Conservation (phyloP, 2,113 vertebrate species). For the Burhinus oedicnemus region DNA sequence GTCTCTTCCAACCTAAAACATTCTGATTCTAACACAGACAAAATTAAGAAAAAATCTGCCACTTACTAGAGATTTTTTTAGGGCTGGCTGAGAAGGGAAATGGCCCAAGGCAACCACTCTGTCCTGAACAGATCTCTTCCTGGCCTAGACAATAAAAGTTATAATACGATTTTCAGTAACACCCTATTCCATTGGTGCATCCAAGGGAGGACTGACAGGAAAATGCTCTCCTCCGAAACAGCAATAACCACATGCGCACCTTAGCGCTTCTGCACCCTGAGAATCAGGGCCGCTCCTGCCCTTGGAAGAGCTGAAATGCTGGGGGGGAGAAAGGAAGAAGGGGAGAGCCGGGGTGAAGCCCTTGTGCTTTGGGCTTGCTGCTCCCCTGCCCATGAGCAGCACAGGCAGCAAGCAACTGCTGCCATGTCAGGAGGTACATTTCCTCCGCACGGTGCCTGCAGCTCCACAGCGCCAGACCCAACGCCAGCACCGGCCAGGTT, state of each 20-base stretch:
- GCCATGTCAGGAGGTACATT: background rate
- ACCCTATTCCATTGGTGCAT: background rate
- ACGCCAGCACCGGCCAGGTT: fast-evolving
- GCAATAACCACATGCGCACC: background rate
- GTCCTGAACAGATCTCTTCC: background rate
- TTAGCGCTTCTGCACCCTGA: background rate
- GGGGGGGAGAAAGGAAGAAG: background rate
- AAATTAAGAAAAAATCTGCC: background rate
- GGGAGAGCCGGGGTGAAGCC: background rate
- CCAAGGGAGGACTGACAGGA: background rate
- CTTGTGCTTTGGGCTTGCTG: background rate
- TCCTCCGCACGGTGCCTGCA: background rate
- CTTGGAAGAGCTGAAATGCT: background rate
- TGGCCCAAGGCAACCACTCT: background rate
- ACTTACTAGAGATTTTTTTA: background rate
- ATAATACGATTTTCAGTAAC: background rate
- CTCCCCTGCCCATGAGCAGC: too few relatives aligned
- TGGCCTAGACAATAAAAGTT: background rate
- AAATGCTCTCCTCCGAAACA: background rate
- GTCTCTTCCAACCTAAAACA: too few relatives aligned
- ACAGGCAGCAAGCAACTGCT: background rate
- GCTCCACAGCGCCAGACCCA: background rate
- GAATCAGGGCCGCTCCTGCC: background rate
- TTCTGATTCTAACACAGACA: background rate
- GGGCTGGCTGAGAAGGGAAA: background rate